phyloP scores from a whole-genome alignment of 2,797 vertebrate genomes.

The Melanotaenia pygmaea region DNA sequence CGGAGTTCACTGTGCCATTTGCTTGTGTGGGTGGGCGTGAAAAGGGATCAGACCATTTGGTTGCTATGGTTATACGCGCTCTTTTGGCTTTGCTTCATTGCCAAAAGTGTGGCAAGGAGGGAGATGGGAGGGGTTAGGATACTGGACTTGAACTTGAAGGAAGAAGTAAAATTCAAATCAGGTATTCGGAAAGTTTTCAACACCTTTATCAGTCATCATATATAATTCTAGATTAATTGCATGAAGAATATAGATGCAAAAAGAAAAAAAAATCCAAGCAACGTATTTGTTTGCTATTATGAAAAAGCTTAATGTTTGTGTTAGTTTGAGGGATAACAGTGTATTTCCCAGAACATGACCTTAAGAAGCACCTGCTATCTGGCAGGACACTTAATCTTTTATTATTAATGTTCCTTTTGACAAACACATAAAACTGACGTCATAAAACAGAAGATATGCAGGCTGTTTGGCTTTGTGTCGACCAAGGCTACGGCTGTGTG shows the following conservation, averaged over 20 bases:
- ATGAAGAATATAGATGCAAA: neutral
- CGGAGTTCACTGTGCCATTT: conserved; percentile 45
- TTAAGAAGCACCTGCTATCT: conserved; percentile 33
- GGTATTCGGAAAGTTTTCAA: neutral
- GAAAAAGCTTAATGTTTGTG: neutral
- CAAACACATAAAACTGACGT: conserved; percentile 3
- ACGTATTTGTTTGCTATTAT: neutral
- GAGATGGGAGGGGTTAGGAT: neutral
- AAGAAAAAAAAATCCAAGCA: neutral
- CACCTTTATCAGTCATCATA: neutral
- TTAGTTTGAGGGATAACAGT: neutral
- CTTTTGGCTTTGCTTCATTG: conserved; percentile 65
- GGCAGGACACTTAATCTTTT: neutral
- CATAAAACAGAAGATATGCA: conserved; percentile 22
- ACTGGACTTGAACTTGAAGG: neutral
- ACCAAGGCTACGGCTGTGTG: conserved; percentile 27
- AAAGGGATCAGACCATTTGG: conserved; percentile 58
- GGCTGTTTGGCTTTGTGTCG: conserved; percentile 32
- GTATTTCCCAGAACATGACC: conserved; percentile 23
- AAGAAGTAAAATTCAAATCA: neutral
- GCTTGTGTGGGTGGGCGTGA: conserved; percentile 60
- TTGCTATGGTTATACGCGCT: conserved; percentile 76
- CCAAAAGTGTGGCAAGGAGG: conserved; percentile 38
- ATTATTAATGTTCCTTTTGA: conserved; percentile 9
- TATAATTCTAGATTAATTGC: neutral